Evolutionary conservation across 2,113 vertebrate genomes (phyloP).

Genomic region (Solea solea): DNA sequence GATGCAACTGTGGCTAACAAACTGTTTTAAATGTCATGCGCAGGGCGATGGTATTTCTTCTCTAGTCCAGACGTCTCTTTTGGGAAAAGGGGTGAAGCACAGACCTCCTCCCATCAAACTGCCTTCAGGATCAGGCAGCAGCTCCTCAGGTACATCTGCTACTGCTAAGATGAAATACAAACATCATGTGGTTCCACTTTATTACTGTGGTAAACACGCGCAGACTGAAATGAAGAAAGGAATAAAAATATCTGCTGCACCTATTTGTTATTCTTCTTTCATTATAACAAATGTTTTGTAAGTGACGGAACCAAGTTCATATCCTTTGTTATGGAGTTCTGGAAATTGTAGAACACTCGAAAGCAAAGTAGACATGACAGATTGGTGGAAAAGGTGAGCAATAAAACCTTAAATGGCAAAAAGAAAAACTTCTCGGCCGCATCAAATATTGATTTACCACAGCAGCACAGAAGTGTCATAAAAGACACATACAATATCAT

Average conservation of each 20-base stretch:
- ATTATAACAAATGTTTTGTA: background rate
- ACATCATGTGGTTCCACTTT: background rate
- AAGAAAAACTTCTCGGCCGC: background rate
- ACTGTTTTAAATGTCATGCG: slow-evolving; percentile 16
- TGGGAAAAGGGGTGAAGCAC: slow-evolving; percentile 96
- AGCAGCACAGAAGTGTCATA: background rate
- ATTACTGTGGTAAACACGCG: background rate
- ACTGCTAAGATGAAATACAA: background rate
- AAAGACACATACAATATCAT: background rate
- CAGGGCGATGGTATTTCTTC: slow-evolving; percentile 88
- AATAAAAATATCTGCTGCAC: background rate
- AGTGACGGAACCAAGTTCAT: background rate
- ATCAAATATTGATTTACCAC: background rate
- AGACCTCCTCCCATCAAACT: slow-evolving; percentile 97
- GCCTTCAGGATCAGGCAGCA: slow-evolving; percentile 88
- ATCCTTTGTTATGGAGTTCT: background rate
- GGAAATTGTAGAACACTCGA: background rate
- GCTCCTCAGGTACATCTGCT: slow-evolving; percentile 90
- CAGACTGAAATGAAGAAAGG: background rate
- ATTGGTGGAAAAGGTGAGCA: background rate
- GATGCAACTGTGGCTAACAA: background rate
- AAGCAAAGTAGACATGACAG: background rate
- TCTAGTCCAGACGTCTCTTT: slow-evolving; percentile 90
- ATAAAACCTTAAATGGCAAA: slow-evolving; percentile 6
- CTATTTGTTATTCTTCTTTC: background rate